Conservation (phyloP, 2,113 vertebrate species). For the Zosterops japonicus region DNA sequence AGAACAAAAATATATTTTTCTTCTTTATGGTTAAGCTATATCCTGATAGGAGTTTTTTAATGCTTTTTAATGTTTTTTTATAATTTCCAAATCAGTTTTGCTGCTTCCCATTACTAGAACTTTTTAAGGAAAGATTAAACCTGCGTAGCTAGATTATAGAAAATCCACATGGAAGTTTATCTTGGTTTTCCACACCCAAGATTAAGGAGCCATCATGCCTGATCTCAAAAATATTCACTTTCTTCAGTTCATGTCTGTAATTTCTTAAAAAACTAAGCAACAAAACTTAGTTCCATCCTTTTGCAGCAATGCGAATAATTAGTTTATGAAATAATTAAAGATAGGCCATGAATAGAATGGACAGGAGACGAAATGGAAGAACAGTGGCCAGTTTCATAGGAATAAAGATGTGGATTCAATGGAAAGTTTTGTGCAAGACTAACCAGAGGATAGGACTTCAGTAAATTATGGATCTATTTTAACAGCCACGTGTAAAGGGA, state of each 20-base stretch:
- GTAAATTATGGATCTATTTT: background rate
- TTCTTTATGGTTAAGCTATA: background rate
- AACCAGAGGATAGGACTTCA: background rate
- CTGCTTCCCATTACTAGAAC: background rate
- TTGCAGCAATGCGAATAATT: background rate
- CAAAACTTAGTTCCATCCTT: background rate
- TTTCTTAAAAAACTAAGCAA: background rate
- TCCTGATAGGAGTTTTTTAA: background rate
- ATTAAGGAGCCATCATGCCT: background rate
- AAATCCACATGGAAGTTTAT: background rate
- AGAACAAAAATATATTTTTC: background rate
- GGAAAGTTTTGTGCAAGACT: background rate
- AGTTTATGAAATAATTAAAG: background rate
- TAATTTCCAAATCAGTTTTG: background rate
- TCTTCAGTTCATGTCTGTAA: background rate
- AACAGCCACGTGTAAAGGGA: background rate
- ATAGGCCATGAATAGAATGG: background rate
- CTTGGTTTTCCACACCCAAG: background rate
- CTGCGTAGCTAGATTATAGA: background rate
- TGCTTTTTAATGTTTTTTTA: background rate
- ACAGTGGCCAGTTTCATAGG: background rate
- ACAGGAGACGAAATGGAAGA: background rate
- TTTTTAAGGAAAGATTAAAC: background rate
- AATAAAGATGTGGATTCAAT: background rate
- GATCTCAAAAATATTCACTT: background rate